phyloP scores from a whole-genome alignment of 2,888 invertebrate genomes.

The Tetropium fuscum region DNA sequence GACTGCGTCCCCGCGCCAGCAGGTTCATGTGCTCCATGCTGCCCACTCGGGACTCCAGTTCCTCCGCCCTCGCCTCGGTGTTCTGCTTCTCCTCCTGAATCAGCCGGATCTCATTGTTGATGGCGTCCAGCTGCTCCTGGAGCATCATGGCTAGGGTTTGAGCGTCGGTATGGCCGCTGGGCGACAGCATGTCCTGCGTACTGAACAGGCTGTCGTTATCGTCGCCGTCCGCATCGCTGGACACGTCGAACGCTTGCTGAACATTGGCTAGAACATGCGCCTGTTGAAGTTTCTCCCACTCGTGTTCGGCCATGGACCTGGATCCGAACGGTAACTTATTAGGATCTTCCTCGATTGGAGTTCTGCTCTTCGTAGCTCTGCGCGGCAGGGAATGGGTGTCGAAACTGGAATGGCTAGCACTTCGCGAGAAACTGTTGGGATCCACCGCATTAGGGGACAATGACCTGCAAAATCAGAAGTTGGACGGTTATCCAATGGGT shows the following conservation, averaged over 20 bases:
- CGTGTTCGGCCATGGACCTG: constrained; percentile 73
- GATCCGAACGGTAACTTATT: constrained; percentile 67
- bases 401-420: constrained; percentile 82
- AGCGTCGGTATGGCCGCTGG: constrained; percentile 82
- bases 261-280: constrained; percentile 78
- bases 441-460: constrained; percentile 84
- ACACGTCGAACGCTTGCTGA: constrained; percentile 92
- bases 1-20: constrained; percentile 78
- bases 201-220: constrained; percentile 84
- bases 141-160: constrained; percentile 98
- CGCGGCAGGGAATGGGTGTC: constrained; percentile 80
- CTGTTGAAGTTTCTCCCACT: constrained; percentile 97
- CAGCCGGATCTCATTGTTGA: constrained; percentile 96
- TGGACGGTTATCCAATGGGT: too few relatives aligned
- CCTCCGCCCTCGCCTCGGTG: constrained; percentile 97
- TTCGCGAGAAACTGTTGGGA: constrained; percentile 74
- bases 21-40: constrained; percentile 96
- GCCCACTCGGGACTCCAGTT: constrained; percentile 95
- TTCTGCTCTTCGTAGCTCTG: constrained; percentile 71
- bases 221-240: constrained; percentile 84
- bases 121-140: constrained; percentile 99
- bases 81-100: constrained; percentile 77
- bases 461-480: constrained; percentile 75
- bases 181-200: constrained; percentile 78
- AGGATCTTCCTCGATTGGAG: constrained; percentile 74